A percentile compares a stretch with the other conserved stretches of the same genome.
These are phyloP conservation scores for Drosophila murphyi DNA, from an alignment of 1,140 invertebrate species.

Conservation along the genomic window DNA sequence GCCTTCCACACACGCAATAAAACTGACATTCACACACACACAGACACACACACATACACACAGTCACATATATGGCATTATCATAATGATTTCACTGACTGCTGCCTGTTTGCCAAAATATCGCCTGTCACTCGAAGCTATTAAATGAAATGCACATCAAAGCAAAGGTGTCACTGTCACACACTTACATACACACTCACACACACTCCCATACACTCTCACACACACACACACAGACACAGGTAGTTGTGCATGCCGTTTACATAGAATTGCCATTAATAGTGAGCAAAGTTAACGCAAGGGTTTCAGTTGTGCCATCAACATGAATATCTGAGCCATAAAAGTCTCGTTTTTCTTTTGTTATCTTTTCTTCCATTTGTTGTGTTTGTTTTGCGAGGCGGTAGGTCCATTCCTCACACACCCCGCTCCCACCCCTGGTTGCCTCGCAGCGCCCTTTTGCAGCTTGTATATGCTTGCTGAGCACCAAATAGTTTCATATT, in stretches of 20 bases:
- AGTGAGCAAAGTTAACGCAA: constrained; percentile 13
- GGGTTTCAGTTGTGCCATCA: constrained; percentile 26
- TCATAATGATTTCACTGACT: constrained; percentile 54
- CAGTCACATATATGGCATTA: constrained; percentile 35
- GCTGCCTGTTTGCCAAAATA: background rate
- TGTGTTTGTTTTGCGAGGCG: background rate
- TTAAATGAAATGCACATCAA: constrained; percentile 54
- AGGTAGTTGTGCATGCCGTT: constrained; percentile 11
- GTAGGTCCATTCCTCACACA: no score
- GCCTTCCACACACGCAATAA: background rate
- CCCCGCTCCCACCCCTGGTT: background rate
- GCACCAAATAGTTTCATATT: constrained; percentile 68
- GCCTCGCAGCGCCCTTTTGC: background rate
- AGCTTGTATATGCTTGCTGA: constrained; percentile 6
- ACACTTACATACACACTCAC: constrained; percentile 2
- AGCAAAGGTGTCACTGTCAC: constrained; percentile 37
- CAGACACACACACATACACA: background rate
- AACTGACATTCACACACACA: background rate
- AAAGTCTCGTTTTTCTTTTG: constrained; percentile 25
- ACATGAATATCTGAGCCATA: constrained; percentile 36
- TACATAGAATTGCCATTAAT: constrained; percentile 55
- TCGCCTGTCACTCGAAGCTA: constrained; percentile 21
- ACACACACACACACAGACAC: background rate
- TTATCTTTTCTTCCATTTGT: constrained; percentile 15
- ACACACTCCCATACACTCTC: background rate